A percentile compares a stretch with the other conserved stretches of the same genome.
Conservation (phyloP, 1,140 invertebrate species). For the Solenopsis invicta region DNA sequence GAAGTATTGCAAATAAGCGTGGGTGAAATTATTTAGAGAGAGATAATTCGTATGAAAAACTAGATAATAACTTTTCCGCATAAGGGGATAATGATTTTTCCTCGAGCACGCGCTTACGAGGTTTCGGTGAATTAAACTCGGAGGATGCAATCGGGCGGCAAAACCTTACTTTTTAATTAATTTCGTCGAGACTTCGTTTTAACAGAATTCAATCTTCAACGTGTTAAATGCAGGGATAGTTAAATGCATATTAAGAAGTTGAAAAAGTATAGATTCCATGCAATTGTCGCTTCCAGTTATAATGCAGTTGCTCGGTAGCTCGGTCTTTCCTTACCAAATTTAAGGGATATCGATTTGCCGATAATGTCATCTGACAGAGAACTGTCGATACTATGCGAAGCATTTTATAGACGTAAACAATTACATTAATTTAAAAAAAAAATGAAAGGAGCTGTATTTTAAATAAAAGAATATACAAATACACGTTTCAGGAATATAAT, state of each 20-base stretch:
- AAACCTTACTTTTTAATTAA: conserved; percentile 51
- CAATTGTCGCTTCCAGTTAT: background rate
- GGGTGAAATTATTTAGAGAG: background rate
- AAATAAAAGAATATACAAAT: background rate
- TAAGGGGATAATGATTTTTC: conserved; percentile 52
- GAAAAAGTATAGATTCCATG: conserved; percentile 12
- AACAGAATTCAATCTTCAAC: conserved; percentile 44
- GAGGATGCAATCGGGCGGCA: conserved; percentile 24
- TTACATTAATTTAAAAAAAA: background rate
- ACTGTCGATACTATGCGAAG: background rate
- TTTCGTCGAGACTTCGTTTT: conserved; percentile 14
- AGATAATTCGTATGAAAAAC: conserved; percentile 35
- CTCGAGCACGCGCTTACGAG: conserved; percentile 21
- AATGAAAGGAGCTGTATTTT: background rate
- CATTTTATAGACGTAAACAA: background rate
- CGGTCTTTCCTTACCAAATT: background rate
- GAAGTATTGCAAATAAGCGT: background rate
- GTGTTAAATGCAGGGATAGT: conserved; percentile 18
- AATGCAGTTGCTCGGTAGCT: background rate
- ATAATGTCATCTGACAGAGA: background rate
- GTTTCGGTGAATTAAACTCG: conserved; percentile 49
- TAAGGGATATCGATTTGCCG: background rate
- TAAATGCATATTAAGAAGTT: conserved; percentile 36
- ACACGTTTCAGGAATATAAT: background rate
- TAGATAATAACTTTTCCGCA: conserved; percentile 37